Conservation (phyloP, 2,113 vertebrate species). For the Axis porcinus region DNA sequence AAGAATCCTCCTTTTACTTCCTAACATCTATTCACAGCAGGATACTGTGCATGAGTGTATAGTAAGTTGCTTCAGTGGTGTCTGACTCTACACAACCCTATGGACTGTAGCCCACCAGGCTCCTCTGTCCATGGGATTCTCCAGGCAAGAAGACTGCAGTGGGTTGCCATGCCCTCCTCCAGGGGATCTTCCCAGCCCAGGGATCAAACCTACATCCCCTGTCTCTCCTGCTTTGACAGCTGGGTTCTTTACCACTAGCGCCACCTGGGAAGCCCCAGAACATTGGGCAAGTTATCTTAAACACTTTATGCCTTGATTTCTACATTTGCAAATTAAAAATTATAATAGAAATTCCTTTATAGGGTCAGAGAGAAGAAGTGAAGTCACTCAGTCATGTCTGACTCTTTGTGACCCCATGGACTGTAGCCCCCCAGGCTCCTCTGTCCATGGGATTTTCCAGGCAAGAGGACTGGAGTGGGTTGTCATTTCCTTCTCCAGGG, state of each 20-base stretch:
- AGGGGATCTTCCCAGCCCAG: background rate
- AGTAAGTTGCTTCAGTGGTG: background rate
- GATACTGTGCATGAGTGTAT: background rate
- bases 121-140: background rate
- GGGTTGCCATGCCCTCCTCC: background rate
- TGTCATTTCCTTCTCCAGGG: background rate
- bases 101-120: background rate
- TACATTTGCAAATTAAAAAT: too few relatives aligned
- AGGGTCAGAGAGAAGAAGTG: too few relatives aligned
- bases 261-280: too few relatives aligned
- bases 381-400: background rate
- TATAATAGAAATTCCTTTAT: too few relatives aligned
- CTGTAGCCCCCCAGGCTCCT: background rate
- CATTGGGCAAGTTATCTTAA: too few relatives aligned
- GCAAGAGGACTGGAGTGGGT: background rate
- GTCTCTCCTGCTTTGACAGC: too few relatives aligned
- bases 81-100: background rate
- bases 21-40: background rate
- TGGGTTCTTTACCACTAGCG: too few relatives aligned
- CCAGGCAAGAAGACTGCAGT: background rate
- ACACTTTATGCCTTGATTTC: too few relatives aligned
- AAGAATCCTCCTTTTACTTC: background rate
- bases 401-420: background rate
- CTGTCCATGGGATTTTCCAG: background rate
- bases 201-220: background rate